Conservation (phyloP, 2,113 vertebrate genomes). For the Gobiocypris rarus region DNA sequence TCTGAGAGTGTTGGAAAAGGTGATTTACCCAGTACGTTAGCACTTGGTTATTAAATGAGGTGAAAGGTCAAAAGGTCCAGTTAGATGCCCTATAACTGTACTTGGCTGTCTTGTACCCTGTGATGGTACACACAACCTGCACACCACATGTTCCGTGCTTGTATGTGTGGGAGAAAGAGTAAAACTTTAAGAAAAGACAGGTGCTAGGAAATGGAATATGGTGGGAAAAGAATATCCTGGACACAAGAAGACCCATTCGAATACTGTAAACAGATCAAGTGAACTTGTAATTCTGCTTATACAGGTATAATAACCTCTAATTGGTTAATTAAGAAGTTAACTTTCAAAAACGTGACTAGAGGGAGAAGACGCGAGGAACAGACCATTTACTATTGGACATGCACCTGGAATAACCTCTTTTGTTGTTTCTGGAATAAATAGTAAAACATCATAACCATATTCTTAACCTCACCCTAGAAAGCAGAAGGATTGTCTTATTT, state of each 20-base stretch:
- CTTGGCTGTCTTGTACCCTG: neutral
- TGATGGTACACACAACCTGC: conserved; percentile 28
- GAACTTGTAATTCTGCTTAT: neutral
- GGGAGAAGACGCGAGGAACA: conserved; percentile 42
- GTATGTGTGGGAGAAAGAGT: neutral
- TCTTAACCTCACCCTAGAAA: neutral
- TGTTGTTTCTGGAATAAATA: neutral
- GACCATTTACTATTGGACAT: neutral
- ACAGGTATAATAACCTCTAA: neutral
- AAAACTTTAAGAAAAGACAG: conserved; percentile 22
- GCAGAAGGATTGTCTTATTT: neutral
- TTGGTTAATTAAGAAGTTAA: conserved; percentile 11
- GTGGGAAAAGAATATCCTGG: conserved; percentile 12
- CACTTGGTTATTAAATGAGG: neutral
- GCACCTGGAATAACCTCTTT: neutral
- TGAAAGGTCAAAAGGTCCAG: neutral
- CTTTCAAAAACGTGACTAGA: conserved; percentile 13
- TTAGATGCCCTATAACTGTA: neutral
- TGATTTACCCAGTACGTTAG: neutral
- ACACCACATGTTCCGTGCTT: conserved; percentile 46
- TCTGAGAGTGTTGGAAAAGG: neutral
- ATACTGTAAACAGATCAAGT: neutral
- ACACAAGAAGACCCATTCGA: neutral
- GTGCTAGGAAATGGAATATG: conserved; percentile 20
- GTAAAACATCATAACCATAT: neutral